Conservation (phyloP, 2,113 vertebrate genomes). For the Pagrus major region DNA sequence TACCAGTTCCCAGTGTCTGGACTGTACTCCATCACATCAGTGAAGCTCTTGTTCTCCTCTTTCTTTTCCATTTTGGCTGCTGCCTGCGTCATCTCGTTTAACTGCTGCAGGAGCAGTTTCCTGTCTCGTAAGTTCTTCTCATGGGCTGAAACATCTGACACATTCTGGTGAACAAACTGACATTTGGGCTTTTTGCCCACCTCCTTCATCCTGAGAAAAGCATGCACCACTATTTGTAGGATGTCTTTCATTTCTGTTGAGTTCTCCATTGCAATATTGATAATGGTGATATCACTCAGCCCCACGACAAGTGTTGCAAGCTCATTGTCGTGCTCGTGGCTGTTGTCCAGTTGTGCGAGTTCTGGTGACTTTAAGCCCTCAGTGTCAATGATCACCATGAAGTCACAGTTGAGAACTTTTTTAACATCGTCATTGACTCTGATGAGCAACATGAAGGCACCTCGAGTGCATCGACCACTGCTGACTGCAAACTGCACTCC, state of each 20-base stretch:
- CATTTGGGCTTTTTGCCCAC: constrained; percentile 84
- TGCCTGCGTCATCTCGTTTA: constrained; percentile 80
- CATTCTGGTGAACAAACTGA: constrained; percentile 87
- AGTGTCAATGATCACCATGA: constrained; percentile 78
- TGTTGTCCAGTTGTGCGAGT: constrained; percentile 70
- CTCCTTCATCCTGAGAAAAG: constrained; percentile 79
- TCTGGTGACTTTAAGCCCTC: constrained; percentile 79
- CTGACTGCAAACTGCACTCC: constrained; percentile 88
- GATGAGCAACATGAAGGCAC: constrained; percentile 83
- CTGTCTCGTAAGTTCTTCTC: constrained; percentile 82
- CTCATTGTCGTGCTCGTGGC: constrained; percentile 83
- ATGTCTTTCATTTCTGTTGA: constrained; percentile 78
- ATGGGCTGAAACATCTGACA: constrained; percentile 79
- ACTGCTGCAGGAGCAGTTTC: constrained; percentile 75
- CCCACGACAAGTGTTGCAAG: constrained; percentile 86
- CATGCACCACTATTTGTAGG: constrained; percentile 78
- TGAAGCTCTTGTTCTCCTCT: constrained; percentile 67
- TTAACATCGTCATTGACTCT: constrained; percentile 65
- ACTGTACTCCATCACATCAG: constrained; percentile 79
- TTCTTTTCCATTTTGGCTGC: constrained; percentile 83
- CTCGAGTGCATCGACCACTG: constrained; percentile 83
- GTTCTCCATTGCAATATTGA: constrained; percentile 83
- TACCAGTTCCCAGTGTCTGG: constrained; percentile 76
- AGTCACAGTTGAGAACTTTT: constrained; percentile 78
- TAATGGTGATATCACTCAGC: constrained; percentile 84